phyloP scores from a whole-genome alignment of 2,113 vertebrate genomes.

The Tupaia tana region DNA sequence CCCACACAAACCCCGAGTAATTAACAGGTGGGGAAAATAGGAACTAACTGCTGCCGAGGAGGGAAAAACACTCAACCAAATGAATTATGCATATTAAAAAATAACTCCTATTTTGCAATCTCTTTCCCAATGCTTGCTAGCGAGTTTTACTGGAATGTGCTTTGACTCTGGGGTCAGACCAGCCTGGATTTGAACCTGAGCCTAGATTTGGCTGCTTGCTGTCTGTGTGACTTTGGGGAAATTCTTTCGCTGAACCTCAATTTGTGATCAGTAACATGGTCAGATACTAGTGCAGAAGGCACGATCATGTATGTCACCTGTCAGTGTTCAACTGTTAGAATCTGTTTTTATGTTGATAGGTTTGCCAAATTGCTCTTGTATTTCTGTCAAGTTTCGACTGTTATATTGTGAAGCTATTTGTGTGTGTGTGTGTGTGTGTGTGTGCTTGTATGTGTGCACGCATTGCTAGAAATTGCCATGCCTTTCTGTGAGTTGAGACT shows the following conservation, averaged over 20 bases:
- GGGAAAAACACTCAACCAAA: slow-evolving; percentile 59
- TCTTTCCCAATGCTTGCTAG: slow-evolving; percentile 25
- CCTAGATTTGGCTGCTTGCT: background rate
- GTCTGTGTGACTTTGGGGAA: background rate
- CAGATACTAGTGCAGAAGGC: background rate
- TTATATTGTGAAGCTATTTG: background rate
- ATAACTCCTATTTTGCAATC: background rate
- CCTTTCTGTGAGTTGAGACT: background rate
- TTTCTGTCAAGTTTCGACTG: background rate
- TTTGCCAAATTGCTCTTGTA: background rate
- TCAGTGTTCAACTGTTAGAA: background rate
- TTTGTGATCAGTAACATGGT: background rate
- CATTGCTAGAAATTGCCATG: background rate
- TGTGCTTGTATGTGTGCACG: background rate
- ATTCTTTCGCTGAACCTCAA: background rate
- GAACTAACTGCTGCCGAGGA: slow-evolving; percentile 79
- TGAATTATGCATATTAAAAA: slow-evolving; percentile 66
- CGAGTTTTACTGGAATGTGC: background rate
- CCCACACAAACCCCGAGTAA: slow-evolving; percentile 66
- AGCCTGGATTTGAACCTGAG: background rate
- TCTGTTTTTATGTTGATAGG: background rate
- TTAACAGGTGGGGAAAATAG: slow-evolving; percentile 87
- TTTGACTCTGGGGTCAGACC: background rate
- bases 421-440: background rate
- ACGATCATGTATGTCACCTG: background rate